Percentiles rank a stretch among this genome's conserved stretches.
These are phyloP conservation scores for Acanthurus leucopareius DNA, from an alignment of 2,797 vertebrate genomes.

Conservation along the genomic window DNA sequence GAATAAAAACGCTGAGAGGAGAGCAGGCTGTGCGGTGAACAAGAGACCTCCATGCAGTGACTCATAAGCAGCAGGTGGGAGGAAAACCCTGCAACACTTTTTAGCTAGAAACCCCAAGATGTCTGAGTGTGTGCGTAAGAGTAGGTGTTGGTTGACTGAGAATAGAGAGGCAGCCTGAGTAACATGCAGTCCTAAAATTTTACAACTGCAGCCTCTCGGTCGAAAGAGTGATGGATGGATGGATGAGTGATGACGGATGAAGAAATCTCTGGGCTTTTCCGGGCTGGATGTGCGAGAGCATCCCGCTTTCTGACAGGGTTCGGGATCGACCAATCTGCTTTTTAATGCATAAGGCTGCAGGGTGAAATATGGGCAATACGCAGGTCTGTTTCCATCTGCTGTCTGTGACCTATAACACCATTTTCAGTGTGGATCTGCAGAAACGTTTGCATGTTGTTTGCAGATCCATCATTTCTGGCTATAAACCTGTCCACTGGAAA, in stretches of 20 bases:
- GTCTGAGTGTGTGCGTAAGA: conserved; percentile 8
- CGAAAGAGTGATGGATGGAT: conserved; percentile 2
- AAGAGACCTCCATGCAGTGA: background rate
- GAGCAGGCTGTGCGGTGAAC: background rate
- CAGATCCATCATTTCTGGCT: background rate
- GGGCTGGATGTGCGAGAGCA: background rate
- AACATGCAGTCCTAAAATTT: conserved; percentile 9
- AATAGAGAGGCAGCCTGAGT: conserved; percentile 8
- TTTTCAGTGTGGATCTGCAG: background rate
- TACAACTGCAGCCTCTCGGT: background rate
- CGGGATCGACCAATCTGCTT: too few species aligned
- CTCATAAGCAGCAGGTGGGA: conserved; percentile 8
- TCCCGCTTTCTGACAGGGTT: background rate
- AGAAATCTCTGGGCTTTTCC: background rate
- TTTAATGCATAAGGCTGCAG: background rate
- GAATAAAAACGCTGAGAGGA: background rate
- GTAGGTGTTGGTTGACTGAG: conserved; percentile 17
- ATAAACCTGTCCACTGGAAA: background rate
- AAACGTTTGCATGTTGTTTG: background rate
- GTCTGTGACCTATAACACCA: background rate
- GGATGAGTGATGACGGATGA: too few species aligned
- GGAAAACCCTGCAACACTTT: background rate
- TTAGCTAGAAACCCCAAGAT: conserved; percentile 5
- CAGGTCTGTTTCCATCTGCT: background rate
- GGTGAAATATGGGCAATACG: background rate